Evolutionary conservation across 2,797 vertebrate species (phyloP).

Genomic region (Lacerta viridis): DNA sequence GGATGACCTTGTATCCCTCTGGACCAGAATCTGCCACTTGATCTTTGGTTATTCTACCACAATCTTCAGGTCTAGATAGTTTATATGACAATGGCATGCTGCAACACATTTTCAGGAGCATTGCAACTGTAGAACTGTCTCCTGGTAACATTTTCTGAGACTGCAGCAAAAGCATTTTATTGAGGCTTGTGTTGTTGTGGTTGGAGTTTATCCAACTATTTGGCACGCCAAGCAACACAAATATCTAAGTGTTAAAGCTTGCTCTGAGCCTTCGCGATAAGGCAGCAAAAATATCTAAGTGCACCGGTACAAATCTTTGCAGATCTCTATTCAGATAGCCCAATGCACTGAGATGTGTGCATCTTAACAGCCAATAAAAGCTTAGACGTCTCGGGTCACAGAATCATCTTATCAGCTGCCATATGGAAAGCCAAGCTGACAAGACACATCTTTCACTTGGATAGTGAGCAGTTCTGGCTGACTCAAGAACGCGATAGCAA

Average conservation of each 20-base stretch:
- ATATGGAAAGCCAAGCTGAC: not conserved
- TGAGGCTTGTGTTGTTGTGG: not conserved
- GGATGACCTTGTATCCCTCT: too few species aligned
- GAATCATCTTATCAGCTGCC: not conserved
- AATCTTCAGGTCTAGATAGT: not conserved
- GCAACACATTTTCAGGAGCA: not conserved
- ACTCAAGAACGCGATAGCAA: conserved; percentile 1
- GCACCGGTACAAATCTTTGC: not conserved
- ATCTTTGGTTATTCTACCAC: not conserved
- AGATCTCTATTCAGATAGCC: not conserved
- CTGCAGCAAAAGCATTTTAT: not conserved
- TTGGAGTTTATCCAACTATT: not conserved
- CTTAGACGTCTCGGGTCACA: not conserved
- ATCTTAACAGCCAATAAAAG: not conserved
- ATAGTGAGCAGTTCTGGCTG: not conserved
- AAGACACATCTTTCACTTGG: not conserved
- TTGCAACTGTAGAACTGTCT: not conserved
- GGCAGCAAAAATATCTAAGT: not conserved
- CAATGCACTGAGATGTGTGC: not conserved
- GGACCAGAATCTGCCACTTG: not conserved
- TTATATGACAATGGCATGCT: not conserved
- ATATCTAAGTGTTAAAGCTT: not conserved
- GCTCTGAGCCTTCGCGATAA: not conserved
- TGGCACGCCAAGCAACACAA: not conserved
- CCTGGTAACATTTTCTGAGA: not conserved